phyloP scores from a whole-genome alignment of 1,140 invertebrate genomes.

The Hypsibius dujardini region DNA sequence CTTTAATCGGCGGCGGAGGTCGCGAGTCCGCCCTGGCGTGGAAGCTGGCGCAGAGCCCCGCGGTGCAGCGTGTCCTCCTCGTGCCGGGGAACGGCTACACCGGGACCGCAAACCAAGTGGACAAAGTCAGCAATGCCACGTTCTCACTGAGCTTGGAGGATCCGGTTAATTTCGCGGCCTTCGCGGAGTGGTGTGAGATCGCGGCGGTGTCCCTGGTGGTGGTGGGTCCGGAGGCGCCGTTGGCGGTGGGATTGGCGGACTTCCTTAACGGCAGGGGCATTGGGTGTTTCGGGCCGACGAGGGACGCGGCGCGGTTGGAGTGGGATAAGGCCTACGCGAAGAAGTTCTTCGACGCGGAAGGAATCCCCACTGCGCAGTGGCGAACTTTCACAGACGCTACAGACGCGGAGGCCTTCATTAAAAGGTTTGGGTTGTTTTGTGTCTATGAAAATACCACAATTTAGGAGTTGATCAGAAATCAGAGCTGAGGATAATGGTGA shows the following conservation, averaged over 20 bases:
- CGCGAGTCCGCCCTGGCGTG: constrained; percentile 79
- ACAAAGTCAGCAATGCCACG: constrained; percentile 46
- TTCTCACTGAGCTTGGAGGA: constrained; percentile 44
- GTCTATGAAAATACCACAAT: no score
- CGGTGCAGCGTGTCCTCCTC: constrained; percentile 54
- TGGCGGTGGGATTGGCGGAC: constrained; percentile 58
- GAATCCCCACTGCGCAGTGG: constrained; percentile 73
- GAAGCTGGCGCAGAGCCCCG: constrained; percentile 63
- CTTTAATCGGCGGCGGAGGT: constrained; percentile 70
- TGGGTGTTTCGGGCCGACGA: constrained; percentile 64
- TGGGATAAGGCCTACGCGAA: constrained; percentile 83
- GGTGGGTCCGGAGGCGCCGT: constrained; percentile 78
- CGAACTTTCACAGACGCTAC: constrained; percentile 54
- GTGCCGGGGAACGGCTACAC: constrained; percentile 81
- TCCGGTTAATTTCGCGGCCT: constrained; percentile 20
- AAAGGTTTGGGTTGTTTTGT: constrained; percentile 38
- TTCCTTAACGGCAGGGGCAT: constrained; percentile 44
- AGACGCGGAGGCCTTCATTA: constrained; percentile 61
- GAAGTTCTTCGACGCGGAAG: constrained; percentile 67
- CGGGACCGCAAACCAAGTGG: constrained; percentile 31
- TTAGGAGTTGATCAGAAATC: not conserved
- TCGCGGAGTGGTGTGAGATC: constrained; percentile 48
- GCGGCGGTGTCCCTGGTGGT: constrained; percentile 59
- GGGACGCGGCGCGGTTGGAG: constrained; percentile 65
- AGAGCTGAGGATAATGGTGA: not conserved